Percentiles rank a stretch among this genome's conserved stretches.
phyloP scores from a whole-genome alignment of 30 jellyfish, hydroid and myxozoan genomes.

The Chrysaora quinquecirrha region DNA sequence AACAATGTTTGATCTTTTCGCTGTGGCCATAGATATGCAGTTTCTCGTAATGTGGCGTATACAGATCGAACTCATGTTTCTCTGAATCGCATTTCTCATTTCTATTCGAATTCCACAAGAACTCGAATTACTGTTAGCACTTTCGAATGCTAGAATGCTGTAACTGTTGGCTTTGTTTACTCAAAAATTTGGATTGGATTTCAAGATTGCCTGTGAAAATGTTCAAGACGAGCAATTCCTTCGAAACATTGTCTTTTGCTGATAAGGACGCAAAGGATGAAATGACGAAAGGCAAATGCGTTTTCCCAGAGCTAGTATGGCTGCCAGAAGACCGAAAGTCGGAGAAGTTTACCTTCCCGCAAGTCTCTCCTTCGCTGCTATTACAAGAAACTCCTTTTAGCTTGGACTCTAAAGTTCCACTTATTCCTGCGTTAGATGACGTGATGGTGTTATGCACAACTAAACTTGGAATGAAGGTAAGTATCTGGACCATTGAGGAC shows the following conservation, averaged over 20 bases:
- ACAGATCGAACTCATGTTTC: too few species aligned
- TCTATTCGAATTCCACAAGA: not conserved
- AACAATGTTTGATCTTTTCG: too few species aligned
- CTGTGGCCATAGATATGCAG: too few species aligned
- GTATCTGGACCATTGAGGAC: too few species aligned
- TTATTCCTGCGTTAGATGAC: constrained; percentile 74
- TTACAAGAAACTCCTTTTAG: constrained; percentile 77
- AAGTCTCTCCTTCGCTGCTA: constrained; percentile 72
- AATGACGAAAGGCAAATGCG: not conserved
- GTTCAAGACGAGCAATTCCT: not conserved
- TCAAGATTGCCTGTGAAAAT: not conserved
- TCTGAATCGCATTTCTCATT: too few species aligned
- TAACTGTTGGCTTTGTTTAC: not conserved
- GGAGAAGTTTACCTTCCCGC: constrained; percentile 78
- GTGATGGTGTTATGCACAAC: constrained; percentile 79
- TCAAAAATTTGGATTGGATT: not conserved
- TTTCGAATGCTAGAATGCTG: not conserved
- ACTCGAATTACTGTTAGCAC: not conserved
- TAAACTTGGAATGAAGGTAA: constrained; percentile 91
- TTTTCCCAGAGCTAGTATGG: constrained; percentile 9
- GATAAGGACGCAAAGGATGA: not conserved
- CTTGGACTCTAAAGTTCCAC: constrained; percentile 83
- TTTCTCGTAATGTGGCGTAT: too few species aligned
- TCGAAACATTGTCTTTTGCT: not conserved
- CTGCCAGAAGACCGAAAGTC: constrained; percentile 22